Percentiles rank a stretch among this genome's conserved stretches.
phyloP scores from a whole-genome alignment of 2,797 vertebrate species.

The Mormyrops boulengeri region DNA sequence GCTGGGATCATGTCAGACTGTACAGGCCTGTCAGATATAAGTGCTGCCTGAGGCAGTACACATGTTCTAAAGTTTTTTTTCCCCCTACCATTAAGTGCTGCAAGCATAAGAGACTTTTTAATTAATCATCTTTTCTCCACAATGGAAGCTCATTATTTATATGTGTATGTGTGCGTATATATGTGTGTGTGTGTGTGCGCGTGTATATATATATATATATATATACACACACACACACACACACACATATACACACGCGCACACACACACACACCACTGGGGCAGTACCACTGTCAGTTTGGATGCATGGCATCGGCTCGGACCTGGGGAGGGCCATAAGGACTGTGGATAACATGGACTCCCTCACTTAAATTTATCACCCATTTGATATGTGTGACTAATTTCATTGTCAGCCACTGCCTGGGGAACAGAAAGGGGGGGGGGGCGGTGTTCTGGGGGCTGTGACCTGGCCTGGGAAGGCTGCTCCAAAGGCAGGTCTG shows the following conservation, averaged over 20 bases:
- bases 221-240: no score
- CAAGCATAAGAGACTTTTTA: neutral
- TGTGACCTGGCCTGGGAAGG: conserved; percentile 24
- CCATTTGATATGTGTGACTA: neutral
- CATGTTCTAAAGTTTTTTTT: neutral
- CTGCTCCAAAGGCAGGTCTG: conserved; percentile 39
- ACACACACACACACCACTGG: no score
- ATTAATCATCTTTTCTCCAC: neutral
- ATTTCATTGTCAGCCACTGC: neutral
- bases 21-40: neutral
- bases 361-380: neutral
- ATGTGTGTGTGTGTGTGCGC: no score
- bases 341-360: neutral
- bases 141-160: neutral
- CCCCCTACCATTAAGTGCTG: neutral
- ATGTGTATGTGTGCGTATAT: no score
- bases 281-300: neutral
- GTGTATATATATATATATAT: no score
- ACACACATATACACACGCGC: no score
- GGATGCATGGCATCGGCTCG: no score
- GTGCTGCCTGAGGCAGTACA: conserved; percentile 13
- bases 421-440: neutral
- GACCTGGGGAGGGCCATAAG: neutral
- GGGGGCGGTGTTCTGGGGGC: conserved; percentile 13
- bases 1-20: neutral